Base-by-base conservation (phyloP, 2,888 invertebrate genomes). In the Oscheius sp. region DNA sequence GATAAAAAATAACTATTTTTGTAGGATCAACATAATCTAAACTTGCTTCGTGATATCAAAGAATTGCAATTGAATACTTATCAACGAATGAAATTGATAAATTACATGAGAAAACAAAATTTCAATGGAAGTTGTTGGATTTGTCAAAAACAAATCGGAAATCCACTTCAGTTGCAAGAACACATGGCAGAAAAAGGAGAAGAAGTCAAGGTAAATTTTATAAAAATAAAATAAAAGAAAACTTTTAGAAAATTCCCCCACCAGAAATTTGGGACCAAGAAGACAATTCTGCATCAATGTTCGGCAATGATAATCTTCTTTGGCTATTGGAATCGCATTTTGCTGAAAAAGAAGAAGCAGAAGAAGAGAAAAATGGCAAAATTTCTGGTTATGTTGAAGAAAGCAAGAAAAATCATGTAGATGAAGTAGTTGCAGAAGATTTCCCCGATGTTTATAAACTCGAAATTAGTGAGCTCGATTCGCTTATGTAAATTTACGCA, bases 301-400 rank as follows among this genome's bases (percentile, higher is more conserved):
- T 94, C 89, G 96, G 96, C 89, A 94, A 95, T 90, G 96, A 97
- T 90, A 92, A 94, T 21, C 92, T 97, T 85, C 90, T 87, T 61
- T 87, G 87, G 87, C 83, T 86, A 84, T 76, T 87, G 43, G 86
- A 87, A 76, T 85, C 84, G 43, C 73, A 79, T 56, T 72, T 87
- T 13, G 49, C 49, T 16, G 49, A 49, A 21, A 7, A 13, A 7
- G 49, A 49, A 18, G 81, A 80, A 53, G 74, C 69, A 16, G 77
- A 76, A 69, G 71, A 70, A 29, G 52, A 53, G 27, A 53, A 41
- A 59, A 41, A 41, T 2, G 27, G 66, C 29, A 49, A 35, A 23
- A 16, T 70, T 18, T 21, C 25, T 45, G 25, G n/a, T 5, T 74
- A 78, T 9, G 61, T 79, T 13, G 43, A 75, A 21, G 73, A 84